phyloP scores from a whole-genome alignment of 2,888 invertebrate genomes.

The Melikaiella ostensackeni region DNA sequence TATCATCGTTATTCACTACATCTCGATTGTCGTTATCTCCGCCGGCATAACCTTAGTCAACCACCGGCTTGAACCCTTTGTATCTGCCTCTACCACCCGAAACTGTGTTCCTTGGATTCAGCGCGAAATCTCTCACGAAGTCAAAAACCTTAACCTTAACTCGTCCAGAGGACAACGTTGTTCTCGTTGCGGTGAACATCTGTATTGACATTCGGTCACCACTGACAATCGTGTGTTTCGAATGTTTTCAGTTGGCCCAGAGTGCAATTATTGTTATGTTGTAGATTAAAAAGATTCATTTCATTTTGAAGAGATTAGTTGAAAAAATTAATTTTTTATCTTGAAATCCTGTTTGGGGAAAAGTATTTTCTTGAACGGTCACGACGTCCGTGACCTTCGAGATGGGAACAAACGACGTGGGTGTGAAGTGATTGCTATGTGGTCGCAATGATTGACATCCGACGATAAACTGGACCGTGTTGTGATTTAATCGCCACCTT shows the following conservation, averaged over 20 bases:
- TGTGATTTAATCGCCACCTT: slow-evolving; percentile 66
- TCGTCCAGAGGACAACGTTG: slow-evolving; percentile 8
- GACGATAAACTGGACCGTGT: slow-evolving; percentile 62
- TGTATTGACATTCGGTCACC: slow-evolving; percentile 53
- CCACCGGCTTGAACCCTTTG: slow-evolving; percentile 35
- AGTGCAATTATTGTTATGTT: neutral
- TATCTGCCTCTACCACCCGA: slow-evolving; percentile 39
- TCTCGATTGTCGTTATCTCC: slow-evolving; percentile 53
- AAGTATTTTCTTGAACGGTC: neutral
- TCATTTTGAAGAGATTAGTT: neutral
- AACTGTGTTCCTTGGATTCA: slow-evolving; percentile 19
- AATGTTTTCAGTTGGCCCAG: neutral
- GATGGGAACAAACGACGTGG: slow-evolving; percentile 61
- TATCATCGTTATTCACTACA: slow-evolving; percentile 59
- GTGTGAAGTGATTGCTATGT: slow-evolving; percentile 64
- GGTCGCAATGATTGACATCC: slow-evolving; percentile 64
- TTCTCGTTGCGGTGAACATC: slow-evolving; percentile 48
- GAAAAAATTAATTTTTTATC: neutral
- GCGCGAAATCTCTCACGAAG: neutral
- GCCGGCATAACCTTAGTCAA: slow-evolving; percentile 37
- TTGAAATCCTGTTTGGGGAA: neutral
- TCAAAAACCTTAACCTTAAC: slow-evolving; percentile 4
- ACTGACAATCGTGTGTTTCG: neutral
- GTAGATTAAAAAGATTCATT: neutral
- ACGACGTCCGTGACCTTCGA: neutral